Evolutionary conservation across 2,797 vertebrate species (phyloP), one percentile per base, ranked within the genome.

Genomic region (Rhinophrynus dorsalis): DNA sequence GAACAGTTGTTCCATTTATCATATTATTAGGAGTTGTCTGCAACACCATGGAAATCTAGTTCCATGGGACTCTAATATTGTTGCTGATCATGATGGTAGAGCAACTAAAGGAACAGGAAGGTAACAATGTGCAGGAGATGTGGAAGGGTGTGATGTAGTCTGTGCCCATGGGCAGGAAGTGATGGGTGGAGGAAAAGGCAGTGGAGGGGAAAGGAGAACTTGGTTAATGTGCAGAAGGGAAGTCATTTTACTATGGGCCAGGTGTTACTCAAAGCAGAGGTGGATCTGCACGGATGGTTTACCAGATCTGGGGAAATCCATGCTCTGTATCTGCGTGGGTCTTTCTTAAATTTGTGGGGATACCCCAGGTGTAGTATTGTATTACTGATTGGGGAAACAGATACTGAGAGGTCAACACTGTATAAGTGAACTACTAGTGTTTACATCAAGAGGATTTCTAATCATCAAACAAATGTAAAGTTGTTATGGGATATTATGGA

Each of bases 211-310:
- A 50, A 69, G 67, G 30, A 15, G 69, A 23, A 75, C 27, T 0
- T 20, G 55, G 32, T 82, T 89, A 80, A 82, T 84, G 76, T 75
- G 60, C 10, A 3, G 47, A 77, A 76, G 81, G 81, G 84, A 88
- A 83, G 76, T 81, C 44, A 76, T 61, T 82, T 56, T 79, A 50
- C 78, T 77, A 80, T 38, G 37, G 78, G 71, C 67, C 38, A 15
- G 77, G 1, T 51, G 51, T 68, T 59, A 37, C 58, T 45, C 33
- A 65, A 69, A 51, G 77, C 1, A 23, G 56, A 57, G 77, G 78
- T 69, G 52, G 77, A 81, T 82, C 61, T 84, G 80, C 80, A 74
- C 59, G 68, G 75, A 79, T 72, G 33, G 8, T 58, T 44, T 65
- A 61, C 1, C 1, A 33, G 0, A 33, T 72, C 80, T 73, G 83